These are phyloP conservation scores for Amblyjoppa proteus DNA, from an alignment of 2,888 invertebrate genomes.

Conservation along the genomic window DNA sequence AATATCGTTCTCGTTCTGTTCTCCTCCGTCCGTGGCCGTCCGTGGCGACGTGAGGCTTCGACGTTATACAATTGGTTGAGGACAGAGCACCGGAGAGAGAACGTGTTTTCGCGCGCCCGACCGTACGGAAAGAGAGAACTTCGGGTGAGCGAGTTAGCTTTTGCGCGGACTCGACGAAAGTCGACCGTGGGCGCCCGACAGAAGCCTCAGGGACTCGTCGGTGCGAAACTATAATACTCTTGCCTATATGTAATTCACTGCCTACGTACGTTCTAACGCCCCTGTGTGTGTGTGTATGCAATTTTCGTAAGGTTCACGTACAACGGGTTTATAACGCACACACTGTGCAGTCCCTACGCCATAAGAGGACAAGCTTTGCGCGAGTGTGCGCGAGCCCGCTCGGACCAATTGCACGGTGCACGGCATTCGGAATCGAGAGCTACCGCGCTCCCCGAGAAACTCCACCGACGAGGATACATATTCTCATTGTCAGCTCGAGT, in stretches of 20 bases:
- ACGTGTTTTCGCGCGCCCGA: conserved; percentile 47
- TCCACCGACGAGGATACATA: conserved; percentile 6
- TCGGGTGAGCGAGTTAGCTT: background rate
- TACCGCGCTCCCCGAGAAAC: conserved; percentile 9
- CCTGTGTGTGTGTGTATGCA: background rate
- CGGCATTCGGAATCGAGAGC: conserved; percentile 14
- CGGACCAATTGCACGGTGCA: background rate
- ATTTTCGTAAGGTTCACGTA: background rate
- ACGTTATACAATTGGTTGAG: conserved; percentile 60
- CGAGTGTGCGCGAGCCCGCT: background rate
- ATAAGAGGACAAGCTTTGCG: background rate
- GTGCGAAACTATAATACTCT: conserved; percentile 32
- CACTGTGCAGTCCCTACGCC: background rate
- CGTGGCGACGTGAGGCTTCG: background rate
- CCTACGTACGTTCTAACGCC: conserved; percentile 28
- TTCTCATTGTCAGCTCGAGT: conserved; percentile 61
- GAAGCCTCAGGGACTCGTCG: conserved; percentile 31
- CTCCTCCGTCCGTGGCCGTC: conserved; percentile 10
- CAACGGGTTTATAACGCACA: background rate
- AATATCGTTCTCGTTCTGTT: conserved; percentile 52
- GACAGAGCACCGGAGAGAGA: conserved; percentile 42
- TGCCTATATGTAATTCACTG: conserved; percentile 15
- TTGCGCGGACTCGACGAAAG: conserved; percentile 28
- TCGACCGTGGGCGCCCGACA: conserved; percentile 40
- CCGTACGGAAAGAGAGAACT: conserved; percentile 16